phyloP scores from a whole-genome alignment of 1,140 invertebrate genomes.

The Heliconius melpomene region DNA sequence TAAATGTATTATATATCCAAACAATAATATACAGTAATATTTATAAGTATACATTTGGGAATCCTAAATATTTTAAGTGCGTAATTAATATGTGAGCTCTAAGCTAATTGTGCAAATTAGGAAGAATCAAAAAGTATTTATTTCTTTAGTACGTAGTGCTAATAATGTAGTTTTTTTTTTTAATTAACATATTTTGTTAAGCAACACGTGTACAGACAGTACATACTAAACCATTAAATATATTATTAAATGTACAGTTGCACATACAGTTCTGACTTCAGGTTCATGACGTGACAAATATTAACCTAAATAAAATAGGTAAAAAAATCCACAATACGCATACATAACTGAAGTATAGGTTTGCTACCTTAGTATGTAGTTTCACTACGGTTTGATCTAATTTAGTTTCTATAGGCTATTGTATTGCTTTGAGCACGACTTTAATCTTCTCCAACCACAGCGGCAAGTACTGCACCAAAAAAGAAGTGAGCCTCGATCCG shows the following conservation, averaged over 20 bases:
- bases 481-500: conserved; percentile 91
- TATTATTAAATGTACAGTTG: too few species aligned
- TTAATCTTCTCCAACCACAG: conserved; percentile 91
- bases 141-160: neutral
- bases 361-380: neutral
- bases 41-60: conserved; percentile 17
- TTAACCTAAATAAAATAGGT: too few species aligned
- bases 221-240: too few species aligned
- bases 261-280: too few species aligned
- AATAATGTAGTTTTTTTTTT: neutral
- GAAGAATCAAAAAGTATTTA: neutral
- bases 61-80: conserved; percentile 28
- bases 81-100: conserved; percentile 38
- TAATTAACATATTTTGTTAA: too few species aligned
- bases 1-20: conserved; percentile 27
- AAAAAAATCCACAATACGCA: conserved; percentile 2
- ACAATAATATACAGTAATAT: conserved; percentile 15
- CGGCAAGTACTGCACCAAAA: conserved; percentile 93
- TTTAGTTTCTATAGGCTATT: neutral
- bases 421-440: conserved; percentile 87
- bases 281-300: too few species aligned
- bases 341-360: neutral
- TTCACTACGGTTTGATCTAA: neutral
- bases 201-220: too few species aligned
- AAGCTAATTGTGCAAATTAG: conserved; percentile 34